Conservation (phyloP, 2,888 invertebrate species). For the Dolichopus griseipennis region DNA sequence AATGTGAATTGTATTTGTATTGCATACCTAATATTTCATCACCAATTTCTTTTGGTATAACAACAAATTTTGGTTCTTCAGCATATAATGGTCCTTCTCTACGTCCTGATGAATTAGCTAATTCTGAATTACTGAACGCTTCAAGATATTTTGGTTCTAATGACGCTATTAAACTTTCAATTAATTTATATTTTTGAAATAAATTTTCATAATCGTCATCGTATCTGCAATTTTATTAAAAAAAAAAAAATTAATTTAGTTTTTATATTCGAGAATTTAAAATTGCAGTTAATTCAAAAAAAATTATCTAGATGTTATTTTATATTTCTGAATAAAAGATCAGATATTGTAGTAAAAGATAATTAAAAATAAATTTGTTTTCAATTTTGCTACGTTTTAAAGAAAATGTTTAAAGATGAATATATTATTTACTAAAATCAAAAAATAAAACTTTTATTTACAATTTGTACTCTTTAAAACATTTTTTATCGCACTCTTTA, state of each 20-base stretch:
- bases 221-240: not conserved
- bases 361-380: no score
- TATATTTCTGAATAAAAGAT: no score
- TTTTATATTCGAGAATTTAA: no score
- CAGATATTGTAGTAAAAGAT: no score
- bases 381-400: no score
- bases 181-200: not conserved
- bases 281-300: no score
- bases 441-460: not conserved
- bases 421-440: no score
- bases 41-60: constrained; percentile 23
- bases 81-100: constrained; percentile 36
- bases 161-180: not conserved
- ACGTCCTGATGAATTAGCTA: constrained; percentile 35
- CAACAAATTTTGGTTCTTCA: constrained; percentile 38
- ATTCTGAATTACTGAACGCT: not conserved
- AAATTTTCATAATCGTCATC: not conserved
- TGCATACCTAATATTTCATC: not conserved
- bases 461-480: not conserved
- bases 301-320: no score
- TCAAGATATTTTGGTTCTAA: not conserved
- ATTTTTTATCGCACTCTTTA: constrained; percentile 18
- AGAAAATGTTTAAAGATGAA: no score
- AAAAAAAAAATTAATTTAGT: no score
- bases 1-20: no score